Conservation (phyloP, 1,140 invertebrate species). For the Scaptomyza graminum region DNA sequence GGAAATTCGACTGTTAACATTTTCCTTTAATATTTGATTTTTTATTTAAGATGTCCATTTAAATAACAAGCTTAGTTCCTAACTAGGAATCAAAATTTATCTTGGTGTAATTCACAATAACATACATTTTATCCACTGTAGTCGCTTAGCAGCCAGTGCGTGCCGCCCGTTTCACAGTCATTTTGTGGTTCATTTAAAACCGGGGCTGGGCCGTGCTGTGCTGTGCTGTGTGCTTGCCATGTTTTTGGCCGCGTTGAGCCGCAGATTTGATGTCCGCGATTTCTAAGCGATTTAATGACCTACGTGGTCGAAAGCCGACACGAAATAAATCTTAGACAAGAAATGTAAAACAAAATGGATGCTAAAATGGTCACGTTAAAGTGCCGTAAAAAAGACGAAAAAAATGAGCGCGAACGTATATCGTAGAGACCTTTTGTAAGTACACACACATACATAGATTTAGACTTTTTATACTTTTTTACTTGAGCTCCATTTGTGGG, state of each 20-base stretch:
- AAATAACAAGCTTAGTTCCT: too few species aligned
- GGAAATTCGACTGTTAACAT: too few species aligned
- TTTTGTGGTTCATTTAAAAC: constrained; percentile 77
- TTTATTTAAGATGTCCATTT: too few species aligned
- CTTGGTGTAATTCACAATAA: neutral
- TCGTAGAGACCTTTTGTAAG: constrained; percentile 12
- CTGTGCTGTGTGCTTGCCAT: constrained; percentile 1
- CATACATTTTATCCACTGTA: constrained; percentile 36
- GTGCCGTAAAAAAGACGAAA: constrained; percentile 58
- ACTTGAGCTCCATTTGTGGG: constrained; percentile 33
- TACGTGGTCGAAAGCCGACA: constrained; percentile 75
- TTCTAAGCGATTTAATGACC: constrained; percentile 80
- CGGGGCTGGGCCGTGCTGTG: constrained; percentile 24
- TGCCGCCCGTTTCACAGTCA: constrained; percentile 61
- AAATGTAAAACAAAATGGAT: constrained; percentile 57
- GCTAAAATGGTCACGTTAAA: constrained; percentile 76
- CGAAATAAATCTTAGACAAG: constrained; percentile 70
- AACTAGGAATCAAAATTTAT: neutral
- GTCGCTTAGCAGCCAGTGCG: constrained; percentile 37
- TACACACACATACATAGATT: neutral
- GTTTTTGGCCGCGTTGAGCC: constrained; percentile 12
- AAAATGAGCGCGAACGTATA: constrained; percentile 6
- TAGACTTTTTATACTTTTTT: constrained; percentile 34
- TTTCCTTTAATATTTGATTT: too few species aligned
- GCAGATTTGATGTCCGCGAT: constrained; percentile 63